Evolutionary conservation across 1,140 invertebrate species (phyloP).

Genomic region (Telenomus remus): DNA sequence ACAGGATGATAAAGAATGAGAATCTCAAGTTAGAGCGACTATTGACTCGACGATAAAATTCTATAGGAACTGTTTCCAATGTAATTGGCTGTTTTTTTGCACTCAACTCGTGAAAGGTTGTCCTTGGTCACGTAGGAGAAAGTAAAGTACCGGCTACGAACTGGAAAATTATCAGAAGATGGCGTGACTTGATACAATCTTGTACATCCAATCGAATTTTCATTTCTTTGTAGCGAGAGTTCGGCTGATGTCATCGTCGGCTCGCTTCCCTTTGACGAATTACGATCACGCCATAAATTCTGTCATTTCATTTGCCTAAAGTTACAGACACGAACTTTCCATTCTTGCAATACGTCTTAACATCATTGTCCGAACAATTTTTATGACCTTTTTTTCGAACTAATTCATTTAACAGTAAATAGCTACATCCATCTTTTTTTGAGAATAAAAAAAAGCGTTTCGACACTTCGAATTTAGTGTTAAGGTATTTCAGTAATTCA

Average conservation of each 20-base stretch:
- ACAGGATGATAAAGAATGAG: too few relatives aligned
- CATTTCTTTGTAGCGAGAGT: conserved; percentile 29
- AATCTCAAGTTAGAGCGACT: conserved; percentile 3
- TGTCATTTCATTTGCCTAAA: conserved; percentile 16
- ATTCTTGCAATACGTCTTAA: conserved; percentile 26
- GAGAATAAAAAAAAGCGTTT: too few relatives aligned
- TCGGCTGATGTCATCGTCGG: conserved; percentile 9
- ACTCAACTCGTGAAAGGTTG: conserved; percentile 15
- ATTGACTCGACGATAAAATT: conserved; percentile 36
- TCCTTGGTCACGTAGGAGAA: conserved; percentile 39
- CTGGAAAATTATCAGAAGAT: conserved; percentile 45
- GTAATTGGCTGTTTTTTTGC: conserved; percentile 34
- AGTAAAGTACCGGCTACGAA: conserved; percentile 24
- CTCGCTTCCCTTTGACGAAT: conserved; percentile 28
- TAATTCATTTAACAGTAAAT: too few relatives aligned
- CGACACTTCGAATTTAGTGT: too few relatives aligned
- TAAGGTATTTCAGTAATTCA: too few relatives aligned
- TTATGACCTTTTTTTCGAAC: too few relatives aligned
- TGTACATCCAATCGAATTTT: conserved; percentile 36
- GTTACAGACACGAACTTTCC: conserved; percentile 22
- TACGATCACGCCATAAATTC: conserved; percentile 37
- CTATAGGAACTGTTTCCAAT: conserved; percentile 6
- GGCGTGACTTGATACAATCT: conserved; percentile 49
- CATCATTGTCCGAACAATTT: conserved; percentile 10
- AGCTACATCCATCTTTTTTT: too few relatives aligned